These are phyloP conservation scores for Anabas testudineus DNA, from an alignment of 2,797 vertebrate genomes.

Conservation along the genomic window DNA sequence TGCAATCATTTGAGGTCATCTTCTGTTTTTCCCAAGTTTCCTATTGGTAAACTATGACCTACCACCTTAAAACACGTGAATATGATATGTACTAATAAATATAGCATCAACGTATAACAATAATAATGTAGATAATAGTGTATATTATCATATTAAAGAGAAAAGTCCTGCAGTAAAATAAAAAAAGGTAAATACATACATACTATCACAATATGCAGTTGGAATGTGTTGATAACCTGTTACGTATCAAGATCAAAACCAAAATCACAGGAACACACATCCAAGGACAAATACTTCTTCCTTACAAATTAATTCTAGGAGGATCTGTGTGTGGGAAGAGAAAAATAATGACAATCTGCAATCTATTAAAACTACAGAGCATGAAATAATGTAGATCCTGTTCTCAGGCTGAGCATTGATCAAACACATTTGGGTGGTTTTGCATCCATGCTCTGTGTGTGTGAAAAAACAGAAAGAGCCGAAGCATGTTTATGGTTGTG, in stretches of 20 bases:
- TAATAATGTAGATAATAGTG: background rate
- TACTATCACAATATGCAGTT: constrained; percentile 4
- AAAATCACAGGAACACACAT: constrained; percentile 36
- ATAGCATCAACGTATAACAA: too few relatives aligned
- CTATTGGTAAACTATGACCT: constrained; percentile 8
- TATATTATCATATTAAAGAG: background rate
- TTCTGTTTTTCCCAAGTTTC: constrained; percentile 34
- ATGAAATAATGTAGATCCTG: constrained; percentile 82
- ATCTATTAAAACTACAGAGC: constrained; percentile 80
- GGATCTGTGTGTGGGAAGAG: constrained; percentile 27
- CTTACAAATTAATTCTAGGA: constrained; percentile 45
- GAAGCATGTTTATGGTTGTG: constrained; percentile 43
- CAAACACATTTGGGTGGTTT: constrained; percentile 64
- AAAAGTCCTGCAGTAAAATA: background rate
- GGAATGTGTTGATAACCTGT: constrained; percentile 10
- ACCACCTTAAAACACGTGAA: constrained; percentile 5
- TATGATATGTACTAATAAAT: too few relatives aligned
- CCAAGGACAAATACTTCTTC: constrained; percentile 49
- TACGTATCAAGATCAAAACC: constrained; percentile 50
- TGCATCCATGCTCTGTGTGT: constrained; percentile 18
- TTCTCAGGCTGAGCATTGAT: constrained; percentile 76
- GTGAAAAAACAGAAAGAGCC: constrained; percentile 10
- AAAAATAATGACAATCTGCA: constrained; percentile 52
- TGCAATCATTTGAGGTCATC: constrained; percentile 52
- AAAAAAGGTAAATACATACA: constrained; percentile 1